These are phyloP conservation scores for Sesia bembeciformis DNA, from an alignment of 2,888 invertebrate genomes.

Conservation along the genomic window DNA sequence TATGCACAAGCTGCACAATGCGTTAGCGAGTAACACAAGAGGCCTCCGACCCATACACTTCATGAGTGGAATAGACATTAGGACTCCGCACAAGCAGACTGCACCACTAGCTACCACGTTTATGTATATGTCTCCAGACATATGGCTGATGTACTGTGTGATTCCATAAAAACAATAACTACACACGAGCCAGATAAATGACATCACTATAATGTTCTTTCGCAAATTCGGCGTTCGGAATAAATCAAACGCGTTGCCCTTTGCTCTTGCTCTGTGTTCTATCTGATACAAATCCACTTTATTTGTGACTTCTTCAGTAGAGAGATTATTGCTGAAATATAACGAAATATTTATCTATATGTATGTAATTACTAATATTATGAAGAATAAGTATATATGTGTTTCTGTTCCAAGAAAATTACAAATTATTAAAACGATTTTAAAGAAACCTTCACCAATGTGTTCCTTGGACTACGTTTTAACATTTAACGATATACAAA, in stretches of 20 bases:
- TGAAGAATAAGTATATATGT: too few species aligned
- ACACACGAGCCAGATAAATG: constrained; percentile 84
- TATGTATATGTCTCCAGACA: constrained; percentile 84
- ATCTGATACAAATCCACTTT: constrained; percentile 45
- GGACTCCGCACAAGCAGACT: constrained; percentile 72
- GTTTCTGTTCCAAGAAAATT: too few species aligned
- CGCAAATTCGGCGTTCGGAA: constrained; percentile 80
- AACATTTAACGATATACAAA: too few species aligned
- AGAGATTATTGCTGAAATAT: constrained; percentile 44
- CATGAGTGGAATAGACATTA: constrained; percentile 76
- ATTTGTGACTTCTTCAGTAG: constrained; percentile 47
- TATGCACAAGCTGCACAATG: constrained; percentile 73
- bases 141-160: constrained; percentile 83
- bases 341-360: not conserved
- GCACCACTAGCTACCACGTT: constrained; percentile 84
- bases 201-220: constrained; percentile 79
- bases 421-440: too few species aligned
- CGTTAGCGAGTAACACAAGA: constrained; percentile 74
- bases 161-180: constrained; percentile 85
- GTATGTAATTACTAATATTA: too few species aligned
- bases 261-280: constrained; percentile 20
- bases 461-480: too few species aligned
- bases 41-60: constrained; percentile 77
- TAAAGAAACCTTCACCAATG: too few species aligned
- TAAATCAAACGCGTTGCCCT: constrained; percentile 74